Evolutionary conservation across 2,797 vertebrate species (phyloP), one percentile per base, ranked within the genome.

Genomic region (Myoxocephalus aenaeus): DNA sequence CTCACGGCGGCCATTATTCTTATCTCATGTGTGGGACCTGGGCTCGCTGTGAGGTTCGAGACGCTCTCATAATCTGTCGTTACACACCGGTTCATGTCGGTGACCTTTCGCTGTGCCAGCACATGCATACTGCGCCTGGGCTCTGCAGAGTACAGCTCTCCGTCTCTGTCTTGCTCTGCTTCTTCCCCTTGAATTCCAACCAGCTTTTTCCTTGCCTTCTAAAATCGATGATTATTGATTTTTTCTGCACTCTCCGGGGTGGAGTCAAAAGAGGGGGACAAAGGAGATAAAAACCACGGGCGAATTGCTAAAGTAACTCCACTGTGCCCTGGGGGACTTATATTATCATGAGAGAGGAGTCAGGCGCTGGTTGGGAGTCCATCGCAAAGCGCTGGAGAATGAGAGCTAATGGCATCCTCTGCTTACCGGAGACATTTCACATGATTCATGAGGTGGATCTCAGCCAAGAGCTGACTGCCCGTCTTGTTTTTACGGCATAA

Each of bases 221-320:
- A 77, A 91, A 94, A 96, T 95, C 95, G 90, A 95, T 95, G 85
- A 54, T 75, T 89, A 95, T 96, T 50, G 95, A 95, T 94, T 93
- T 90, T 90, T 10, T 13, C 88, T 84, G 89, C 92, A 86, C 93
- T 93, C 92, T 89, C 84, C 64, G 48, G 90, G 86, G 92, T 83
- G 84, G 87, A 92, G 91, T 92, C 92, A 88, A 89, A 92, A 85
- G 88, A 86, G 75, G 92, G 25, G 90, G 91, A 93, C 93, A 93
- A 93, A 93, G 88, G 84, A 92, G 93, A 95, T 92, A 93, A 95
- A 32, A 95, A 93, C 89, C 93, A 86, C 89, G 84, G 90, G 92
- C 86, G 83, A 92, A 92, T 88, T 85, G 84, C 89, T 87, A 79
- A 90, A 94, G 91, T 88, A 92, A 93, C 91, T 91, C 74, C 50